Evolutionary conservation across 2,113 vertebrate species (phyloP).

Genomic region (Baryphthengus martii): DNA sequence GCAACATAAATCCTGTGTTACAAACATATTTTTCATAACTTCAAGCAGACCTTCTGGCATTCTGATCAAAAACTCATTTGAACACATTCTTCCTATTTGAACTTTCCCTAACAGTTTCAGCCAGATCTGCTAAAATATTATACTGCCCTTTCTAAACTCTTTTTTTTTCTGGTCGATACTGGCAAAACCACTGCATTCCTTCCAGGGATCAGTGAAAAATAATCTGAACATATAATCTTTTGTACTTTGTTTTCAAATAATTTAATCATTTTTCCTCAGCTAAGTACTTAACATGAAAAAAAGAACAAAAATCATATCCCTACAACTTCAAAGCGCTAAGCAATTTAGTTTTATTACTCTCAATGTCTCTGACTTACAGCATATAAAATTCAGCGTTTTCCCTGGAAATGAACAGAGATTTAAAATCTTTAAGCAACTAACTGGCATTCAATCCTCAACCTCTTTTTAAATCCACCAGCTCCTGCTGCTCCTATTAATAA

Average conservation of each 20-base stretch:
- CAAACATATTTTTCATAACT: neutral
- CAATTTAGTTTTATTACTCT: neutral
- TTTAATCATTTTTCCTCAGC: neutral
- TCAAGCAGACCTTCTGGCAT: neutral
- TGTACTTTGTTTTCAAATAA: conserved; percentile 31
- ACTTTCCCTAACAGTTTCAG: neutral
- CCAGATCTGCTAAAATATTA: conserved; percentile 2
- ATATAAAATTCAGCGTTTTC: neutral
- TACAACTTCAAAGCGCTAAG: neutral
- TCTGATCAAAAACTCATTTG: conserved; percentile 9
- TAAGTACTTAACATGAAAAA: neutral
- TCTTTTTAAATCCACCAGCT: neutral
- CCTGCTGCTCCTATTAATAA: conserved; percentile 7
- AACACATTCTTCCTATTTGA: conserved; percentile 26
- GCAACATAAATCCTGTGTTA: neutral
- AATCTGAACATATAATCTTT: conserved; percentile 14
- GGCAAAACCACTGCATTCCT: conserved; percentile 38
- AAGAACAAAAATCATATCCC: neutral
- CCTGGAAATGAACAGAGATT: neutral
- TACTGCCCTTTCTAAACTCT: conserved; percentile 4
- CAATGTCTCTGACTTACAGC: neutral
- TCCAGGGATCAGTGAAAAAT: conserved; percentile 34
- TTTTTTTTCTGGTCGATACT: neutral
- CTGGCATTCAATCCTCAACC: neutral
- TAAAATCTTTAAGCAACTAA: neutral